These are phyloP conservation scores for Hydrotaea cyrtoneurina DNA, from an alignment of 2,888 invertebrate genomes.

Conservation along the genomic window DNA sequence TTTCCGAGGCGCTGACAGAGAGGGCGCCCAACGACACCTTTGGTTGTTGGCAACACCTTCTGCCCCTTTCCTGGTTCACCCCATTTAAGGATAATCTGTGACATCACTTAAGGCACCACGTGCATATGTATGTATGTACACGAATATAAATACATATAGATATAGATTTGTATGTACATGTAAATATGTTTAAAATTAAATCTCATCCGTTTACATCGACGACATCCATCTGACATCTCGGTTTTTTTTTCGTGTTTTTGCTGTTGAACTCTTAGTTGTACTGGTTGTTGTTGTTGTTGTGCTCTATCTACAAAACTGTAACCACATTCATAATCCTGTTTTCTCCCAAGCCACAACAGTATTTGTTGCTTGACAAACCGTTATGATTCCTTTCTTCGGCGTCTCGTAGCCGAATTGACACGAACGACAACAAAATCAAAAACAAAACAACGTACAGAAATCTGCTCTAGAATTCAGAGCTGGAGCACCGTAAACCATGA, in stretches of 20 bases:
- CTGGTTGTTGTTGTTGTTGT: neutral
- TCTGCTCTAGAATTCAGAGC: slow-evolving; percentile 42
- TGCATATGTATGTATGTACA: too few species aligned
- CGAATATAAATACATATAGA: neutral
- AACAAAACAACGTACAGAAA: slow-evolving; percentile 43
- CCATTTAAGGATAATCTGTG: slow-evolving; percentile 35
- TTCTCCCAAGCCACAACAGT: slow-evolving; percentile 42
- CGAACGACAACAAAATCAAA: slow-evolving; percentile 11
- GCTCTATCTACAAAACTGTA: neutral
- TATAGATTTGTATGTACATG: too few species aligned
- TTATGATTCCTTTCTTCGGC: slow-evolving; percentile 59
- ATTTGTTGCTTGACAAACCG: slow-evolving; percentile 62
- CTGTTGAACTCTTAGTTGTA: neutral
- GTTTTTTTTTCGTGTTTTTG: too few species aligned
- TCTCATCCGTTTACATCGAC: neutral
- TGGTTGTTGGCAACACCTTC: slow-evolving; percentile 24
- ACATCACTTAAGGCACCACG: slow-evolving; percentile 22
- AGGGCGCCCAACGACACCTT: slow-evolving; percentile 26
- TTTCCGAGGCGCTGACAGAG: neutral
- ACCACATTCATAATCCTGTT: slow-evolving; percentile 63
- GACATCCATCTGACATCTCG: neutral
- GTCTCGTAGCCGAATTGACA: slow-evolving; percentile 21
- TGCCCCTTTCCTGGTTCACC: neutral
- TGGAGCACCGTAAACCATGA: slow-evolving; percentile 29
- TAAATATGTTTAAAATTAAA: too few species aligned